Conservation (phyloP, 1,140 invertebrate species). For the Thaumatotibia leucotreta region DNA sequence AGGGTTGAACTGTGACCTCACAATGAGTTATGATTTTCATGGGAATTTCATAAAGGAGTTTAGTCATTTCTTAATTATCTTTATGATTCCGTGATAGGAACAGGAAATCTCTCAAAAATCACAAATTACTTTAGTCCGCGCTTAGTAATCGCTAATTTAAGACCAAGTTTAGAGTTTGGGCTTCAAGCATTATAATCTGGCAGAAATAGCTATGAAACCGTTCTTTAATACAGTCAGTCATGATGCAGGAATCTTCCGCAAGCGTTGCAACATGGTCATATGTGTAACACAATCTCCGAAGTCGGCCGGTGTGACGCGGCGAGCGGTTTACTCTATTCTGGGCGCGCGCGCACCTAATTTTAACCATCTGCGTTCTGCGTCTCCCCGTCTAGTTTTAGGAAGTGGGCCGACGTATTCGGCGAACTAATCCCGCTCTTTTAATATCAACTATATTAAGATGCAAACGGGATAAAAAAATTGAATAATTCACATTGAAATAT, state of each 20-base stretch:
- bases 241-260: not conserved
- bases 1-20: conserved; percentile 33
- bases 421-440: conserved; percentile 43
- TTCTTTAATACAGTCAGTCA: not conserved
- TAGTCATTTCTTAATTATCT: not conserved
- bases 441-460: not conserved
- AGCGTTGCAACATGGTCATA: conserved; percentile 12
- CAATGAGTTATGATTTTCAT: conserved; percentile 14
- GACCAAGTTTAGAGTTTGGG: no score
- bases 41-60: not conserved
- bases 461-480: not conserved
- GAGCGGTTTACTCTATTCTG: conserved; percentile 68
- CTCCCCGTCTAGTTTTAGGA: conserved; percentile 73
- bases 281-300: conserved; percentile 68
- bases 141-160: no score
- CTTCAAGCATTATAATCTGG: no score
- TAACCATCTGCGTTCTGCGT: conserved; percentile 75
- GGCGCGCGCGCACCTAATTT: conserved; percentile 66
- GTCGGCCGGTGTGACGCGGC: conserved; percentile 54
- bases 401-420: conserved; percentile 64
- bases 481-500: conserved; percentile 38
- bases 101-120: no score
- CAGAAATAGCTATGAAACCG: not conserved
- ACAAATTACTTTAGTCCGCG: no score
- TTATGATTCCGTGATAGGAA: not conserved